A percentile compares a stretch with the other conserved stretches of the same genome.
These are phyloP conservation scores for Panagrolaimus sp. DNA, from an alignment of 1,140 invertebrate genomes.

Conservation along the genomic window DNA sequence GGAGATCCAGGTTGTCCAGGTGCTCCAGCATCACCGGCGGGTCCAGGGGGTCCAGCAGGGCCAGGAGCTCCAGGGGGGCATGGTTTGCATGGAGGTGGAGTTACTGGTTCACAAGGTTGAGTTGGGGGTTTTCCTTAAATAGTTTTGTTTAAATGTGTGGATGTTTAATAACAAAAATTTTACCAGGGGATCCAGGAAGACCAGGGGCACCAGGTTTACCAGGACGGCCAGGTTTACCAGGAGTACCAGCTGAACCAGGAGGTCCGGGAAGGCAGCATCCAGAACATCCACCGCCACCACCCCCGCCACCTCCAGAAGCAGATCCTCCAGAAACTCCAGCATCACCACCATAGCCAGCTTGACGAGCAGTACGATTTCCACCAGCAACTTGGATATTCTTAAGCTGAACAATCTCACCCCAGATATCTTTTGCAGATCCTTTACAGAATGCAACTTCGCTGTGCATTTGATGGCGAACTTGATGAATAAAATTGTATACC, in stretches of 20 bases:
- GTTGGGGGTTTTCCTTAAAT: constrained; percentile 8
- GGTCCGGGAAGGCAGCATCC: constrained; percentile 2
- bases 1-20: constrained; percentile 32
- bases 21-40: constrained; percentile 45
- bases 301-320: too few species aligned
- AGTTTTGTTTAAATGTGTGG: too few species aligned
- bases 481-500: constrained; percentile 45
- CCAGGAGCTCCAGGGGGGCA: constrained; percentile 13
- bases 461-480: constrained; percentile 35
- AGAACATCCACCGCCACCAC: background rate
- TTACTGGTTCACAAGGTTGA: background rate
- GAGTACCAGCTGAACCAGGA: constrained; percentile 13
- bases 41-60: constrained; percentile 37
- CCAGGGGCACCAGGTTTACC: constrained; percentile 18
- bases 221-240: constrained; percentile 24
- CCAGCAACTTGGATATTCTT: constrained; percentile 33
- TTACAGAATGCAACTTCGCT: constrained; percentile 32
- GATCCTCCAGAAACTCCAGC: constrained; percentile 4
- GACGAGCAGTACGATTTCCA: constrained; percentile 35
- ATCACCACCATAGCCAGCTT: constrained; percentile 29
- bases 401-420: constrained; percentile 36
- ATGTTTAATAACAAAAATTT: background rate
- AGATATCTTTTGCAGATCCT: constrained; percentile 43
- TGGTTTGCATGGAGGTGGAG: constrained; percentile 13
- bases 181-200: constrained; percentile 18